A percentile compares a stretch with the other conserved stretches of the same genome.
phyloP scores from a whole-genome alignment of 2,888 invertebrate genomes.

The Boloria selene region DNA sequence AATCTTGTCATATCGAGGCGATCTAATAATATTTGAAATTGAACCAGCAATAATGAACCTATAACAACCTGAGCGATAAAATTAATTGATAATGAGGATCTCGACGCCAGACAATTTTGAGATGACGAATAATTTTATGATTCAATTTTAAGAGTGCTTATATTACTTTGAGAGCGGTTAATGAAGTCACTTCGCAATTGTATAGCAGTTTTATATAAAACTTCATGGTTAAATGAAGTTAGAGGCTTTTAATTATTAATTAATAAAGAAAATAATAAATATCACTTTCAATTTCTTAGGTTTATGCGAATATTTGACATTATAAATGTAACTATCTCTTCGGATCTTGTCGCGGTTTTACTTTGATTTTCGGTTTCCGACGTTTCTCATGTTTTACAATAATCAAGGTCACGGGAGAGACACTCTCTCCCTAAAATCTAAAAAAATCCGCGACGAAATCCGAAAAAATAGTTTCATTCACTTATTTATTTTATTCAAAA shows the following conservation, averaged over 20 bases:
- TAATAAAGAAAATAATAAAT: not conserved
- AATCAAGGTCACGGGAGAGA: too few species aligned
- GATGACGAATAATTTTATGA: constrained; percentile 38
- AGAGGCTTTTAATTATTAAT: not conserved
- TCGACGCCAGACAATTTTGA: constrained; percentile 37
- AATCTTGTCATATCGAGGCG: constrained; percentile 13
- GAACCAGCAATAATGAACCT: constrained; percentile 33
- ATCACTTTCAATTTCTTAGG: too few species aligned
- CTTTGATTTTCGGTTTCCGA: too few species aligned
- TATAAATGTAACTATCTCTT: too few species aligned
- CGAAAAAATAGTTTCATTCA: too few species aligned
- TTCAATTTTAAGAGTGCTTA: constrained; percentile 30
- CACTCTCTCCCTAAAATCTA: too few species aligned
- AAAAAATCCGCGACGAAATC: too few species aligned
- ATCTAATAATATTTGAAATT: constrained; percentile 32
- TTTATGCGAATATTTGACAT: too few species aligned
- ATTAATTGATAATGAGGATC: constrained; percentile 40
- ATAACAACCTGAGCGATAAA: constrained; percentile 37
- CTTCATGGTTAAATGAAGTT: too few species aligned
- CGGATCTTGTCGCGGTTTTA: too few species aligned
- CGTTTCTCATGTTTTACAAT: too few species aligned
- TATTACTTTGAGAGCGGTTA: constrained; percentile 22
- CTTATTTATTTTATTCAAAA: too few species aligned
- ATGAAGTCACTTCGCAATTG: constrained; percentile 28
- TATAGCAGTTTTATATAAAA: not conserved